phyloP scores from a whole-genome alignment of 2,888 invertebrate species.

The Ophion ventricosus region DNA sequence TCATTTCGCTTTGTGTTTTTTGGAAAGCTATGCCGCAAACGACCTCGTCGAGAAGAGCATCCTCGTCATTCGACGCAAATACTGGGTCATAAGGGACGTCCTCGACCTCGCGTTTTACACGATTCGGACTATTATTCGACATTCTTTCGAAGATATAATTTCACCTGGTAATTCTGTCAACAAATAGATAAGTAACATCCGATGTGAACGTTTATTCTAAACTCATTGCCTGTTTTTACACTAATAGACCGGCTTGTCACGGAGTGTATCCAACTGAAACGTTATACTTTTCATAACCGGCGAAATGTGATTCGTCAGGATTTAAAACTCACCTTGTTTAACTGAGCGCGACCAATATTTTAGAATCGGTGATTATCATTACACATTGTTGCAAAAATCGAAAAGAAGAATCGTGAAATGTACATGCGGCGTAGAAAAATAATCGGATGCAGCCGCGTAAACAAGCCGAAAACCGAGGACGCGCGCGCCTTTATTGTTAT shows the following conservation, averaged over 20 bases:
- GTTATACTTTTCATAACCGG: constrained; percentile 3
- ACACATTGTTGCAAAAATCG: constrained; percentile 1
- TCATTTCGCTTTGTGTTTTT: constrained; percentile 42
- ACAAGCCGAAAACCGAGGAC: constrained; percentile 30
- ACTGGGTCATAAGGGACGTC: background rate
- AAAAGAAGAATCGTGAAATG: background rate
- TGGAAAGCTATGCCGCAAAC: constrained; percentile 66
- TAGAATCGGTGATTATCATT: background rate
- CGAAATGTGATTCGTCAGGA: background rate
- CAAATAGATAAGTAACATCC: background rate
- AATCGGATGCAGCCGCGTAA: constrained; percentile 25
- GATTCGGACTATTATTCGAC: background rate
- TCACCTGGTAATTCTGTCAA: background rate
- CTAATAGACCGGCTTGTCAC: background rate
- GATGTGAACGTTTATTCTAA: background rate
- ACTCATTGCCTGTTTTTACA: background rate
- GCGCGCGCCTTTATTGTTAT: constrained; percentile 32
- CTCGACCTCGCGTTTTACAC: background rate
- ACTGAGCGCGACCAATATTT: background rate
- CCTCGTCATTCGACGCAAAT: constrained; percentile 65
- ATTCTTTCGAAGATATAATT: constrained; percentile 2
- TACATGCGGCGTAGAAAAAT: background rate
- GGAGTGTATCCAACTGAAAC: background rate
- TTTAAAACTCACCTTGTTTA: background rate
- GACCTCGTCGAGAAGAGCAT: constrained; percentile 73